phyloP scores from a whole-genome alignment of 2,797 vertebrate genomes.

The Crax fasciolata region DNA sequence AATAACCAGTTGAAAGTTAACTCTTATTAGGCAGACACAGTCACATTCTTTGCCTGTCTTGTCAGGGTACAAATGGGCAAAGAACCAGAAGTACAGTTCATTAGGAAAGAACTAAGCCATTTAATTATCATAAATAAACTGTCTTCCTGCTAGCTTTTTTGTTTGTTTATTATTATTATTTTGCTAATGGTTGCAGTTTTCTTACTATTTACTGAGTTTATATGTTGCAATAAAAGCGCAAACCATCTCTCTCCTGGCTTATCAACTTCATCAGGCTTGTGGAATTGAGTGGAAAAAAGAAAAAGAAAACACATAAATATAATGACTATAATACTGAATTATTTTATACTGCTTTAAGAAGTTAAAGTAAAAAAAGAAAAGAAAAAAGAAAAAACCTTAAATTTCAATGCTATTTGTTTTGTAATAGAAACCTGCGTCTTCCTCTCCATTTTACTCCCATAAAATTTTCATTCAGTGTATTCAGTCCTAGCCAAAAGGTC shows the following conservation, averaged over 20 bases:
- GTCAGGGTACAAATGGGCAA: constrained; percentile 7
- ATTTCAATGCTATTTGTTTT: constrained; percentile 37
- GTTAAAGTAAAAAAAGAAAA: not conserved
- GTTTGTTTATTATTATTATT: not conserved
- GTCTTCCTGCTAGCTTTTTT: not conserved
- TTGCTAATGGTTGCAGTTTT: not conserved
- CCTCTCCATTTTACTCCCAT: not conserved
- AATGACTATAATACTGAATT: not conserved
- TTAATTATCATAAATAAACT: constrained; percentile 12
- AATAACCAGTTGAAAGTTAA: not conserved
- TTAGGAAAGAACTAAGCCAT: constrained; percentile 15
- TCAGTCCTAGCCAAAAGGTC: constrained; percentile 1
- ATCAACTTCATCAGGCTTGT: not conserved
- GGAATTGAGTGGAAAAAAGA: not conserved
- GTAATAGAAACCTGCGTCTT: not conserved
- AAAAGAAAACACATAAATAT: not conserved
- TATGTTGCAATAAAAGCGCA: not conserved
- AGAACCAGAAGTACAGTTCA: not conserved
- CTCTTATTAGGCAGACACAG: not conserved
- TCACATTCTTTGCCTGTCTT: constrained; percentile 9
- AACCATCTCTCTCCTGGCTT: not conserved
- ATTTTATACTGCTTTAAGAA: constrained; percentile 1
- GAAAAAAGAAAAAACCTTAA: not conserved
- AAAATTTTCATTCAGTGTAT: not conserved
- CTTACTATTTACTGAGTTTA: not conserved